phyloP scores from a whole-genome alignment of 2,113 vertebrate species.

The Sarotherodon lohbergeri region DNA sequence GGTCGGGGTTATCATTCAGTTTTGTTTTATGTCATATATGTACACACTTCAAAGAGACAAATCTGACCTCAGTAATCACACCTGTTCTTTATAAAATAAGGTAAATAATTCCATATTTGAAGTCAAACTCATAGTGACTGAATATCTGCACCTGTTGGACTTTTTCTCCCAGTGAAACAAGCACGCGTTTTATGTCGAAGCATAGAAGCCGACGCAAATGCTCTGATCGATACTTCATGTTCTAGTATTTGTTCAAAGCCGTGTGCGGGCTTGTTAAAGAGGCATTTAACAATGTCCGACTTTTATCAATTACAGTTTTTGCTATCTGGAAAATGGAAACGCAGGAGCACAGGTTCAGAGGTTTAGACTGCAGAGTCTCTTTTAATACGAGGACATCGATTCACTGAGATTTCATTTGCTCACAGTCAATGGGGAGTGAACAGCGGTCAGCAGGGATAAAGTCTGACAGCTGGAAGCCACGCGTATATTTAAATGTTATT shows the following conservation, averaged over 20 bases:
- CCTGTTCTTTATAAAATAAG: neutral
- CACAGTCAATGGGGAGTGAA: neutral
- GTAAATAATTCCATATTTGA: neutral
- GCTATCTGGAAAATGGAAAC: neutral
- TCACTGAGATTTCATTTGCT: slow-evolving; percentile 1
- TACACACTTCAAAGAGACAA: neutral
- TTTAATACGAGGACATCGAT: slow-evolving; percentile 17
- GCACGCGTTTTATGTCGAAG: neutral
- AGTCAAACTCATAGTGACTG: neutral
- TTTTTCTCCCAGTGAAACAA: neutral
- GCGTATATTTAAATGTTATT: neutral
- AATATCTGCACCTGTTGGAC: neutral
- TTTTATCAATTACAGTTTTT: neutral
- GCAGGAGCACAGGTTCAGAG: neutral
- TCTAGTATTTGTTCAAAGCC: neutral
- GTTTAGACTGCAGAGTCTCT: neutral
- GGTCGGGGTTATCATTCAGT: neutral
- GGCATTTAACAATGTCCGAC: neutral
- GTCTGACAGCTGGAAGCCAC: neutral
- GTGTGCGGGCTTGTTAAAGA: neutral
- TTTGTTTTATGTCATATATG: neutral
- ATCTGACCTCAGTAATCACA: neutral
- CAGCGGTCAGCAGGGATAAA: neutral
- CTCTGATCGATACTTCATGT: neutral
- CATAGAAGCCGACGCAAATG: neutral